phyloP scores from a whole-genome alignment of 2,113 vertebrate species.

The Ariopsis seemanni region DNA sequence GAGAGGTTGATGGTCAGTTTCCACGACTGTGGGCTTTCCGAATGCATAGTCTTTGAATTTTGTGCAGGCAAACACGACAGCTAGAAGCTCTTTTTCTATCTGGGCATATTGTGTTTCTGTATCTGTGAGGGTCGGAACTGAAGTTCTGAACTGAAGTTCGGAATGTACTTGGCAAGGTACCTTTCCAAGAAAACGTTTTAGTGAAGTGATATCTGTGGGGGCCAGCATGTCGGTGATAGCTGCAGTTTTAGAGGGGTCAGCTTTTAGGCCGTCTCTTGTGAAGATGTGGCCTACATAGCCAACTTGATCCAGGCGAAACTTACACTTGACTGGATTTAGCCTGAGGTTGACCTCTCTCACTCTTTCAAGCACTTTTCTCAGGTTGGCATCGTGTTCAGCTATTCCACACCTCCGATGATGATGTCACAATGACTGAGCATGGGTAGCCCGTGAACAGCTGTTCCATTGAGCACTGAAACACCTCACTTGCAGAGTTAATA shows the following conservation, averaged over 20 bases:
- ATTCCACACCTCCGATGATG: background rate
- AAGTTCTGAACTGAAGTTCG: constrained; percentile 15
- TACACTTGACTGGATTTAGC: constrained; percentile 36
- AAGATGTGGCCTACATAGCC: constrained; percentile 36
- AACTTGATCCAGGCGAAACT: constrained; percentile 61
- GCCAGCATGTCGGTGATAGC: constrained; percentile 28
- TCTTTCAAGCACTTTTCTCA: background rate
- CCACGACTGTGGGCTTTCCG: too few species aligned
- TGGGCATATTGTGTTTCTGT: background rate
- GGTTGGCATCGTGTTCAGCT: constrained; percentile 52
- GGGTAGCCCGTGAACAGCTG: constrained; percentile 33
- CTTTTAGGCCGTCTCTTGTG: too few species aligned
- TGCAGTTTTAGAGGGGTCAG: background rate
- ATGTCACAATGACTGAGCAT: background rate
- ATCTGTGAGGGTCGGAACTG: background rate
- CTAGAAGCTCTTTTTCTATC: background rate
- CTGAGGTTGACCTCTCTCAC: constrained; percentile 31
- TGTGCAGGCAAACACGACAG: background rate
- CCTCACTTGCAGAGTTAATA: constrained; percentile 28
- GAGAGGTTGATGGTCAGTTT: too few species aligned
- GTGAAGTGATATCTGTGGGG: constrained; percentile 5
- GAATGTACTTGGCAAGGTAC: constrained; percentile 41
- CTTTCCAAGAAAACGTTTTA: constrained; percentile 42
- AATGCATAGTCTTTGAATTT: too few species aligned
- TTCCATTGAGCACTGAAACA: too few species aligned